Conservation (phyloP, 2,888 invertebrate genomes). For the Gonocerus acuteangulatus region DNA sequence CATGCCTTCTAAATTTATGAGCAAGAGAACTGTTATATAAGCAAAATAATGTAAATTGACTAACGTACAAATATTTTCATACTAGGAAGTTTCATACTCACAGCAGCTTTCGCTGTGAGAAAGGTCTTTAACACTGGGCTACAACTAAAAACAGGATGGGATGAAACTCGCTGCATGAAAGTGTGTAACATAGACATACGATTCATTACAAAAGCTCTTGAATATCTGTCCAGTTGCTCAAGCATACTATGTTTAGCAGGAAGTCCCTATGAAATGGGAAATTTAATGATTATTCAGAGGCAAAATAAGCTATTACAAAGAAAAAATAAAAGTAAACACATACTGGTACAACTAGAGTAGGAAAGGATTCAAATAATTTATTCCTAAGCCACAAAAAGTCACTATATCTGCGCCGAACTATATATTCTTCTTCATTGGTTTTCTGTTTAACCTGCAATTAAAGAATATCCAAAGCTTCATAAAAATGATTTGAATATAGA, state of each 20-base stretch:
- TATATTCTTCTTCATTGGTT: conserved; percentile 55
- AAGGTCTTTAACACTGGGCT: conserved; percentile 57
- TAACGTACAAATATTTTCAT: too few relatives aligned
- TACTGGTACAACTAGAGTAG: conserved; percentile 61
- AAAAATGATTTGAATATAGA: not conserved
- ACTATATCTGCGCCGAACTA: conserved; percentile 61
- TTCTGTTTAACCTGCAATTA: conserved; percentile 51
- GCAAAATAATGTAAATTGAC: too few relatives aligned
- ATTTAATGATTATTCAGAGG: not conserved
- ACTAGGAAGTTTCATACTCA: too few relatives aligned
- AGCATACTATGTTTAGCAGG: conserved; percentile 62
- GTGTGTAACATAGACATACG: conserved; percentile 59
- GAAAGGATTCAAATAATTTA: conserved; percentile 56
- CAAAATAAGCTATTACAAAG: not conserved
- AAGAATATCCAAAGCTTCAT: not conserved
- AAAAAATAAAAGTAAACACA: conserved; percentile 38
- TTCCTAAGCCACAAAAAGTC: conserved; percentile 64
- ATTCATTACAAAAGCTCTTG: conserved; percentile 59
- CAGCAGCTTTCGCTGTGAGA: conserved; percentile 57
- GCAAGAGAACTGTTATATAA: too few relatives aligned
- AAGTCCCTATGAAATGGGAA: conserved; percentile 50
- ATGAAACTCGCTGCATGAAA: conserved; percentile 57
- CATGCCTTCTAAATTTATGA: too few relatives aligned
- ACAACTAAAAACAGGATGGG: conserved; percentile 61
- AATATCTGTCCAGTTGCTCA: conserved; percentile 60